Evolutionary conservation across 37 sponge, comb jelly and placozoan species (phyloP).

Genomic region (Cliona cf. orientalis): DNA sequence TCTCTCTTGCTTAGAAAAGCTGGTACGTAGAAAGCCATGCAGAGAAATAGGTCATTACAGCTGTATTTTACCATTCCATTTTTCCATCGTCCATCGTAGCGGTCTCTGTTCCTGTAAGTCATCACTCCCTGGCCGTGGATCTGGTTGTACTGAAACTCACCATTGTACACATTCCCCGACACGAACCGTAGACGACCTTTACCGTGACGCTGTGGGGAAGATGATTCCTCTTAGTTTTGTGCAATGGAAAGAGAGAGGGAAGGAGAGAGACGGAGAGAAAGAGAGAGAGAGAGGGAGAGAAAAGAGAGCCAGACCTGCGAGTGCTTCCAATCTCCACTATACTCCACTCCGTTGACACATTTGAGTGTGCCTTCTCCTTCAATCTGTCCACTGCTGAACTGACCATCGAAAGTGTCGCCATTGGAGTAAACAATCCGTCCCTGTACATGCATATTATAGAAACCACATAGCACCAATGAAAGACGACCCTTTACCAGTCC

Average conservation of each 20-base stretch:
- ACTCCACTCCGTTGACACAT: conserved; percentile 61
- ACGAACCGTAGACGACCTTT: conserved; percentile 49
- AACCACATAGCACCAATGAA: background rate
- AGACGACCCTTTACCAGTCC: background rate
- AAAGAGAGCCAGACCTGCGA: conserved; percentile 50
- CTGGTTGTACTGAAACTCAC: conserved; percentile 73
- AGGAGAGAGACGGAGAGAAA: background rate
- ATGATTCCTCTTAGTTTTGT: background rate
- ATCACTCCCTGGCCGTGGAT: conserved; percentile 79
- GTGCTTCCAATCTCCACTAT: conserved; percentile 82
- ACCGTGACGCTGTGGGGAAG: conserved; percentile 64
- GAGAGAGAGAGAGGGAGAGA: conserved; percentile 16
- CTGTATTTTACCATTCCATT: conserved; percentile 59
- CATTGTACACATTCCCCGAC: conserved; percentile 61
- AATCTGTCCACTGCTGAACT: conserved; percentile 73
- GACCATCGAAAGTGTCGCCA: conserved; percentile 86
- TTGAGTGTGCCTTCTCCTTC: conserved; percentile 74
- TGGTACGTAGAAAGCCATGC: background rate
- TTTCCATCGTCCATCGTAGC: conserved; percentile 83
- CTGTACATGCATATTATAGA: conserved; percentile 9
- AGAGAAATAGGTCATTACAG: background rate
- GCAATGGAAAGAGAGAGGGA: conserved; percentile 5
- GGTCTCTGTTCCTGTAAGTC: conserved; percentile 65
- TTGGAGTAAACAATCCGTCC: conserved; percentile 81
- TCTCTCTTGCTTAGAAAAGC: background rate